Percentiles rank a stretch among this genome's conserved stretches.
These are phyloP conservation scores for Hermetia illucens DNA, from an alignment of 1,140 invertebrate species.

Conservation along the genomic window DNA sequence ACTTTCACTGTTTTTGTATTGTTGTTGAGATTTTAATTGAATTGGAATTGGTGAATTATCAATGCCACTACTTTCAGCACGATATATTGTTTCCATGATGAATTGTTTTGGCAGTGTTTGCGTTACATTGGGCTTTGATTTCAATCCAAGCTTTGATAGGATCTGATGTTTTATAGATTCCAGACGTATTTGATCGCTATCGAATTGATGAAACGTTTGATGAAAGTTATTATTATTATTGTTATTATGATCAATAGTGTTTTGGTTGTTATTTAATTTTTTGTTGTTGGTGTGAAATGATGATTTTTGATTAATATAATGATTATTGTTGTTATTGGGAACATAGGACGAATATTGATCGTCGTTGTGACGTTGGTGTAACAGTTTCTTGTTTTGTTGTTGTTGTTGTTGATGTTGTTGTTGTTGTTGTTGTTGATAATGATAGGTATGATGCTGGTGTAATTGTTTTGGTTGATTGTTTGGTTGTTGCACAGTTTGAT, in stretches of 20 bases:
- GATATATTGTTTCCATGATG: conserved; percentile 50
- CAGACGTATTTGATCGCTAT: conserved; percentile 41
- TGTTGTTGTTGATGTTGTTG: conserved; percentile 14
- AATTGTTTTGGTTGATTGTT: too few relatives aligned
- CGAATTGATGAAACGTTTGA: too few relatives aligned
- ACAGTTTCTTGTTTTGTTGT: conserved; percentile 10
- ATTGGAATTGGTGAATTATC: too few relatives aligned
- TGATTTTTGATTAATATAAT: too few relatives aligned
- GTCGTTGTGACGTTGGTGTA: conserved; percentile 5
- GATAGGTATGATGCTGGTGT: conserved; percentile 3
- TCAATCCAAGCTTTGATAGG: conserved; percentile 54
- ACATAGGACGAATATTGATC: conserved; percentile 3
- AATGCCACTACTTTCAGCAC: too few relatives aligned
- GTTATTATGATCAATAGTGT: too few relatives aligned
- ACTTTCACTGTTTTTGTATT: too few relatives aligned
- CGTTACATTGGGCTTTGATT: conserved; percentile 52
- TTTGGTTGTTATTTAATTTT: too few relatives aligned
- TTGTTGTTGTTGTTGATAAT: conserved; percentile 11
- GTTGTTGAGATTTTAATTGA: too few relatives aligned
- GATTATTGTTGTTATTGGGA: conserved; percentile 7
- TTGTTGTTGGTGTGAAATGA: too few relatives aligned
- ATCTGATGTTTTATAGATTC: conserved; percentile 67
- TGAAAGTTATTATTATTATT: too few relatives aligned
- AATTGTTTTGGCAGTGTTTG: conserved; percentile 47
- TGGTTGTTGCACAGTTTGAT: too few relatives aligned